A percentile compares a stretch with the other conserved stretches of the same genome.
Conservation (phyloP, 1,140 invertebrate genomes). For the Euura lappo region DNA sequence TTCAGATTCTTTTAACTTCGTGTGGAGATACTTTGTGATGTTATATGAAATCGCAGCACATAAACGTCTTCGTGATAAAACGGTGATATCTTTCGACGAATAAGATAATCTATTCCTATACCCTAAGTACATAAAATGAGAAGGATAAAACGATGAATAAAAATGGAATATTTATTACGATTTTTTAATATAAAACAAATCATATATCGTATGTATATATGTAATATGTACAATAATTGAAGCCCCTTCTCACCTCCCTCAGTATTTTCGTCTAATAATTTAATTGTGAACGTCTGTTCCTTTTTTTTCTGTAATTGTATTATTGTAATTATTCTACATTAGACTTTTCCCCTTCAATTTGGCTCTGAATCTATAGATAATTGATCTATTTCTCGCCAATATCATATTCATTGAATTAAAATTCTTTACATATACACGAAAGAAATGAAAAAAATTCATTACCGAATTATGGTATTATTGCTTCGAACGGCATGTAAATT, state of each 20-base stretch:
- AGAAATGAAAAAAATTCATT: conserved; percentile 27
- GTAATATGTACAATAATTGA: conserved; percentile 50
- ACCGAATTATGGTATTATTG: conserved; percentile 17
- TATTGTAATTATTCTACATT: conserved; percentile 34
- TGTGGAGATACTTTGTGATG: no score
- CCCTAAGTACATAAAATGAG: not conserved
- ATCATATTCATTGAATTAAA: conserved; percentile 5
- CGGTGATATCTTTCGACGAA: no score
- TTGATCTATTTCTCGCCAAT: not conserved
- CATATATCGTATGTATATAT: conserved; percentile 40
- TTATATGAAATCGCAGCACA: no score
- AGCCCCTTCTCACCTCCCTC: conserved; percentile 39
- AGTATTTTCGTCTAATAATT: conserved; percentile 19
- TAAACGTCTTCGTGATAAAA: no score
- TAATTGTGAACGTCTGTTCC: not conserved
- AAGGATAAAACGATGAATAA: conserved; percentile 30
- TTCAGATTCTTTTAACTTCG: no score
- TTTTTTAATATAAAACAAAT: conserved; percentile 50
- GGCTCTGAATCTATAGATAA: not conserved
- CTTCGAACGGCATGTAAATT: conserved; percentile 20
- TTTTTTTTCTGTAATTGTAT: conserved; percentile 11
- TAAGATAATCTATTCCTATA: no score
- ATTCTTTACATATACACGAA: conserved; percentile 20
- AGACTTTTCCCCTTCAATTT: not conserved
- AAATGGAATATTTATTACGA: conserved; percentile 28